These are phyloP conservation scores for Microplitis manilae DNA, from an alignment of 2,888 invertebrate genomes.

Conservation along the genomic window DNA sequence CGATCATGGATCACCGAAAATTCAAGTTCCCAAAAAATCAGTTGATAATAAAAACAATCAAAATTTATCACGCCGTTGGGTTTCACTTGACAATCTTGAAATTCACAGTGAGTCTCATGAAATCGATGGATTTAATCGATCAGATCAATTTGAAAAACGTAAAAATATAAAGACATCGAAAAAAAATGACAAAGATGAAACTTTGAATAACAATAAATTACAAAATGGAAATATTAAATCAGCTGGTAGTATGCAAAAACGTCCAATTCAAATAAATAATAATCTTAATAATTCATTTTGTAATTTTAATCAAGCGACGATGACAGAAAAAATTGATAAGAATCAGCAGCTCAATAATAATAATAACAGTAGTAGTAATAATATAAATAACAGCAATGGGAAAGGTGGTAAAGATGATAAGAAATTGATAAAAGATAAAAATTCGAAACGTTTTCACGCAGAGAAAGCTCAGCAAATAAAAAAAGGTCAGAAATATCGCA, in stretches of 20 bases:
- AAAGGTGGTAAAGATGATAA: constrained; percentile 73
- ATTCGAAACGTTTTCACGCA: constrained; percentile 71
- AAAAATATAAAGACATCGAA: constrained; percentile 58
- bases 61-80: constrained; percentile 72
- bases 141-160: constrained; percentile 66
- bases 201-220: constrained; percentile 69
- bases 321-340: constrained; percentile 65
- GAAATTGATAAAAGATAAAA: constrained; percentile 71
- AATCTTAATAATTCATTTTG: constrained; percentile 62
- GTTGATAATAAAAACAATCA: constrained; percentile 67
- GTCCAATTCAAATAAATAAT: constrained; percentile 64
- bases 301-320: constrained; percentile 61
- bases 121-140: constrained; percentile 60
- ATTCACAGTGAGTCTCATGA: constrained; percentile 59
- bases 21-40: constrained; percentile 64
- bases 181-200: constrained; percentile 67
- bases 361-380: constrained; percentile 73
- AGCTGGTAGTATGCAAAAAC: constrained; percentile 59
- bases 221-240: constrained; percentile 65
- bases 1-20: constrained; percentile 70
- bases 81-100: constrained; percentile 69
- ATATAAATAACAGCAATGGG: constrained; percentile 73
- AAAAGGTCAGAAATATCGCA: constrained; percentile 74
- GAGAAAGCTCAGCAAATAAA: constrained; percentile 70
- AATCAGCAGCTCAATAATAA: constrained; percentile 73